Conservation (phyloP, 2,888 invertebrate genomes). For the Melanophora roralis region DNA sequence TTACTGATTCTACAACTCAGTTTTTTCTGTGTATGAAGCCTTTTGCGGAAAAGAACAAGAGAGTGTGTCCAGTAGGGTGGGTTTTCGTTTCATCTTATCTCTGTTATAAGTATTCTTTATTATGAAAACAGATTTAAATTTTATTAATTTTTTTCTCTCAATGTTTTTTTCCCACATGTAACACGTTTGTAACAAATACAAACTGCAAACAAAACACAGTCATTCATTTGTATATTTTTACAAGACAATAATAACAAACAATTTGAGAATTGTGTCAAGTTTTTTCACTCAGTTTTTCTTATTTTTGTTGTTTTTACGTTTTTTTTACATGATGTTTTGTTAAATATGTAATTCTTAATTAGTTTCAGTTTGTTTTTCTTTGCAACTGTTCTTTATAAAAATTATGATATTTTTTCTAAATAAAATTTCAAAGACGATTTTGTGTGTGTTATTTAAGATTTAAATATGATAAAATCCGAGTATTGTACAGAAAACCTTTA, state of each 20-base stretch:
- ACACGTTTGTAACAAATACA: slow-evolving; percentile 10
- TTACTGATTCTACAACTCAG: too few relatives aligned
- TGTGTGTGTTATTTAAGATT: neutral
- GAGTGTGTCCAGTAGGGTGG: slow-evolving; percentile 24
- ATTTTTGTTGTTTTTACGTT: neutral
- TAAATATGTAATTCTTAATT: slow-evolving; percentile 28
- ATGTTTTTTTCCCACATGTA: slow-evolving; percentile 22
- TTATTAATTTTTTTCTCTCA: neutral
- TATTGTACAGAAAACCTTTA: slow-evolving; percentile 9
- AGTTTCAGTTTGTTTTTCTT: slow-evolving; percentile 30
- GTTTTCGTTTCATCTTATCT: slow-evolving; percentile 6
- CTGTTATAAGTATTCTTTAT: slow-evolving; percentile 19
- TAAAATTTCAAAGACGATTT: slow-evolving; percentile 49
- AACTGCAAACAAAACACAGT: neutral
- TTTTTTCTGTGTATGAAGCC: slow-evolving; percentile 17
- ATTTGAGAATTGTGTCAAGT: slow-evolving; percentile 58
- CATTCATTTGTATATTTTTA: neutral
- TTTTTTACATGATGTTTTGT: slow-evolving; percentile 23
- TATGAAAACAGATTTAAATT: slow-evolving; percentile 40
- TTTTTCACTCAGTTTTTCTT: neutral
- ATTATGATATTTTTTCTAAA: slow-evolving; percentile 15
- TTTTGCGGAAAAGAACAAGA: neutral
- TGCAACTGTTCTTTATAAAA: slow-evolving; percentile 18
- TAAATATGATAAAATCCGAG: slow-evolving; percentile 2
- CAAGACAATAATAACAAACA: slow-evolving; percentile 25